A percentile compares a stretch with the other conserved stretches of the same genome.
These are phyloP conservation scores for Alca torda DNA, from an alignment of 2,797 vertebrate species.

Conservation along the genomic window DNA sequence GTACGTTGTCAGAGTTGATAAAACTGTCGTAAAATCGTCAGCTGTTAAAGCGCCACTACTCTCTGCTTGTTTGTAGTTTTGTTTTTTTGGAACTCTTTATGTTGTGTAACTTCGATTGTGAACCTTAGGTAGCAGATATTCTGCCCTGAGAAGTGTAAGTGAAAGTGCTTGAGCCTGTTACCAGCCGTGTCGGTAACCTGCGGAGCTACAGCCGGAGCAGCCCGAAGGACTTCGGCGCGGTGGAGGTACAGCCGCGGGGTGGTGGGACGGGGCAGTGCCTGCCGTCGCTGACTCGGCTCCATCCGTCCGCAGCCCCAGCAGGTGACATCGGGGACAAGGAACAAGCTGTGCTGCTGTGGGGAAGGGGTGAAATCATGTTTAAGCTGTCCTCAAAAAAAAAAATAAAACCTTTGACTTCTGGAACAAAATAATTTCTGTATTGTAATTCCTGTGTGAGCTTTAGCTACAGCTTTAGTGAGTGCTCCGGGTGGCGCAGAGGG, in stretches of 20 bases:
- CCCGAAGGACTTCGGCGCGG: not conserved
- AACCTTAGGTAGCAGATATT: constrained; percentile 2
- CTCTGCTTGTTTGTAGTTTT: constrained; percentile 15
- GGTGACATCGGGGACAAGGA: not conserved
- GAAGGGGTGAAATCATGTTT: not conserved
- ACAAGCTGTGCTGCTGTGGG: not conserved
- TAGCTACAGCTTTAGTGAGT: accelerated
- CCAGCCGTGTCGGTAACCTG: accelerated
- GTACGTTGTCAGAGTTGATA: not conserved
- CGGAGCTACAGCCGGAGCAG: not conserved
- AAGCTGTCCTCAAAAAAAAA: constrained; percentile 9
- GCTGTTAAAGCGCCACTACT: not conserved
- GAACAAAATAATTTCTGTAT: not conserved
- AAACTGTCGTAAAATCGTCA: not conserved
- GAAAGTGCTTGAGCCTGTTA: not conserved
- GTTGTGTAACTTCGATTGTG: constrained; percentile 4
- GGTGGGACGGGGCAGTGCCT: accelerated
- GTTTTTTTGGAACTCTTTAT: not conserved
- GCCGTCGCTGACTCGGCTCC: not conserved
- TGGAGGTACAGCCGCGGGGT: accelerated
- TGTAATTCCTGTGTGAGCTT: not conserved
- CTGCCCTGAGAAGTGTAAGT: not conserved
- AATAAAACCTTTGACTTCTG: not conserved
- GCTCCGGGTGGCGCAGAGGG: accelerated
- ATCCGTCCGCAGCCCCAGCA: not conserved